Conservation (phyloP, 2,113 vertebrate genomes). For the Bufo bufo region DNA sequence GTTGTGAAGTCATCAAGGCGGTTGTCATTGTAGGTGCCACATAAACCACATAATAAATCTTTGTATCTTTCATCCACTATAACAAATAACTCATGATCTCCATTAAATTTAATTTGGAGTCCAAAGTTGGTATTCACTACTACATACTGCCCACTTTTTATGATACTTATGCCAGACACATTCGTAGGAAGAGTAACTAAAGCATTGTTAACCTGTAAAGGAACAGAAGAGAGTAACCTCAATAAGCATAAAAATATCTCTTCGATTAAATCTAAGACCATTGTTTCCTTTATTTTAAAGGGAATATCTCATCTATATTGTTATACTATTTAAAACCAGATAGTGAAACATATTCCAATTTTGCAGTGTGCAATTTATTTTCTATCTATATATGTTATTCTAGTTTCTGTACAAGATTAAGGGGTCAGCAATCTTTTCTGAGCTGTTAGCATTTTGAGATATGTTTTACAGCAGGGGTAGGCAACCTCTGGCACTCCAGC, state of each 20-base stretch:
- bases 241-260: background rate
- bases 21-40: constrained; percentile 84
- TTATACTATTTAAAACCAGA: no score
- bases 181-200: constrained; percentile 75
- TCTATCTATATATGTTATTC: no score
- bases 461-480: no score
- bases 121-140: constrained; percentile 72
- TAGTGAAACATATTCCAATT: no score
- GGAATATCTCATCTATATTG: no score
- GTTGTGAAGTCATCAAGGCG: constrained; percentile 82
- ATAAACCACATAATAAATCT: constrained; percentile 79
- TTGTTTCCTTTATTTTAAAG: background rate
- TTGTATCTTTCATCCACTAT: constrained; percentile 72
- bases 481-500: no score
- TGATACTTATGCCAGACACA: constrained; percentile 65
- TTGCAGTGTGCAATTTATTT: no score
- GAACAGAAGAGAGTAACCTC: background rate
- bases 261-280: background rate
- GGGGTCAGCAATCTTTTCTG: no score
- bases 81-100: constrained; percentile 72
- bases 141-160: constrained; percentile 67
- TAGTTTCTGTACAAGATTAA: no score
- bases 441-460: no score
- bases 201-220: constrained; percentile 75
- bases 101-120: constrained; percentile 74